Percentiles rank a stretch among this genome's conserved stretches.
These are phyloP conservation scores for Mystacides longicornis DNA, from an alignment of 2,888 invertebrate genomes.

Conservation along the genomic window DNA sequence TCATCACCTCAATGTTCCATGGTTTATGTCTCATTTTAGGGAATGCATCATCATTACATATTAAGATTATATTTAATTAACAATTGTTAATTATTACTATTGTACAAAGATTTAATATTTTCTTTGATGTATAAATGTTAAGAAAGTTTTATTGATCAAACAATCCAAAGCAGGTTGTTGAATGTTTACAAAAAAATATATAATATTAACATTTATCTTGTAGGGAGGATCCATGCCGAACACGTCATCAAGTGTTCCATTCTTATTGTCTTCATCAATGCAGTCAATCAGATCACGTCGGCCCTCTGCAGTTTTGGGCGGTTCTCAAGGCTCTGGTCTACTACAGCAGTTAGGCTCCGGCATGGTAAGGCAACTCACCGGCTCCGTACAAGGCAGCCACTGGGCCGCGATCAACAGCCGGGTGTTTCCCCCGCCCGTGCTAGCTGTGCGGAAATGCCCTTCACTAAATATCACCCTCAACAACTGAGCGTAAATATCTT, in stretches of 20 bases:
- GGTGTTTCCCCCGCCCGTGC: constrained; percentile 34
- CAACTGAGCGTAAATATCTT: constrained; percentile 35
- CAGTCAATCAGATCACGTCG: constrained; percentile 69
- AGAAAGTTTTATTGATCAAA: too few species aligned
- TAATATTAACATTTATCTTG: constrained; percentile 32
- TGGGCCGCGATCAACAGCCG: constrained; percentile 47
- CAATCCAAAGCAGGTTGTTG: background rate
- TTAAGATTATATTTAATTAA: too few species aligned
- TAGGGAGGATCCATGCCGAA: constrained; percentile 88
- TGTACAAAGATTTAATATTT: too few species aligned
- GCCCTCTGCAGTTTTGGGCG: constrained; percentile 63
- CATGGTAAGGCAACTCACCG: constrained; percentile 83
- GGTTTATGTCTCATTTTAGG: constrained; percentile 2
- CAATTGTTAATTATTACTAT: too few species aligned
- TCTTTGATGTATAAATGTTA: too few species aligned
- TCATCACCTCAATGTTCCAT: constrained; percentile 9
- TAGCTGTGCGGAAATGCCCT: constrained; percentile 66
- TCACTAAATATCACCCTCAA: constrained; percentile 68
- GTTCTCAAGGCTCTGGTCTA: constrained; percentile 66
- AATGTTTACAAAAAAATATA: too few species aligned
- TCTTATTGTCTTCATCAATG: constrained; percentile 73
- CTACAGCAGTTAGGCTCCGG: constrained; percentile 86
- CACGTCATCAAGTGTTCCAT: constrained; percentile 82
- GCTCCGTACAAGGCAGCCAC: constrained; percentile 48
- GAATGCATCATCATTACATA: constrained; percentile 3